Conservation (phyloP, 2,888 invertebrate genomes). For the Eupithecia dodoneata region DNA sequence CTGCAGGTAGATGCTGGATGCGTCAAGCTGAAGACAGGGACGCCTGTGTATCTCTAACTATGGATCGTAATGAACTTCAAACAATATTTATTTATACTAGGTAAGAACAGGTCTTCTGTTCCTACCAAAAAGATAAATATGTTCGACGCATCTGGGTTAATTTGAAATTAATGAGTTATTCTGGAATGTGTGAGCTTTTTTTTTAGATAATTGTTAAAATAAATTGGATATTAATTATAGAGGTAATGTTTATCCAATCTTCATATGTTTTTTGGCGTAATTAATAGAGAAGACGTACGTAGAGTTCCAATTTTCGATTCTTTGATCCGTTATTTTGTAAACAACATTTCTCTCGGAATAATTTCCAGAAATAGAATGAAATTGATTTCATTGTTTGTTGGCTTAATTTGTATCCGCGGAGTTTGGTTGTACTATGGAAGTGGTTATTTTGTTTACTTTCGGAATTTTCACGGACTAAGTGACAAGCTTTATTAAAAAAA, state of each 20-base stretch:
- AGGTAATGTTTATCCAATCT: not conserved
- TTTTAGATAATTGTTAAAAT: not conserved
- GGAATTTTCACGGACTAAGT: not conserved
- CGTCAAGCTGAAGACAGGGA: no score
- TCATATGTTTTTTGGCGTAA: not conserved
- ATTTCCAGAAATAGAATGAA: constrained; percentile 1
- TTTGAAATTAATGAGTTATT: not conserved
- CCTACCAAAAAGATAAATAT: no score
- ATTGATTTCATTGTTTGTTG: not conserved
- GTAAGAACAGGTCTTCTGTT: no score
- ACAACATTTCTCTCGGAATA: not conserved
- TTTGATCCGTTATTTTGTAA: not conserved
- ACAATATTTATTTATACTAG: no score
- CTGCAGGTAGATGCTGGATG: no score
- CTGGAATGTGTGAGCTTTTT: not conserved
- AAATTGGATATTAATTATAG: not conserved
- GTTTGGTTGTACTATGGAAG: not conserved
- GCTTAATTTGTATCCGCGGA: not conserved
- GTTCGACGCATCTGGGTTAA: not conserved
- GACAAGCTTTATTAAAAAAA: not conserved
- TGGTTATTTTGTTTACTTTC: not conserved
- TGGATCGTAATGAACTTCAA: no score
- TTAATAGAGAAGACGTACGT: not conserved
- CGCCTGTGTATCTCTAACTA: no score
- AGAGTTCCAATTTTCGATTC: not conserved